Evolutionary conservation across 2,888 invertebrate genomes (phyloP), one percentile per base, ranked within the genome.

Genomic region (Trichacis sp.): DNA sequence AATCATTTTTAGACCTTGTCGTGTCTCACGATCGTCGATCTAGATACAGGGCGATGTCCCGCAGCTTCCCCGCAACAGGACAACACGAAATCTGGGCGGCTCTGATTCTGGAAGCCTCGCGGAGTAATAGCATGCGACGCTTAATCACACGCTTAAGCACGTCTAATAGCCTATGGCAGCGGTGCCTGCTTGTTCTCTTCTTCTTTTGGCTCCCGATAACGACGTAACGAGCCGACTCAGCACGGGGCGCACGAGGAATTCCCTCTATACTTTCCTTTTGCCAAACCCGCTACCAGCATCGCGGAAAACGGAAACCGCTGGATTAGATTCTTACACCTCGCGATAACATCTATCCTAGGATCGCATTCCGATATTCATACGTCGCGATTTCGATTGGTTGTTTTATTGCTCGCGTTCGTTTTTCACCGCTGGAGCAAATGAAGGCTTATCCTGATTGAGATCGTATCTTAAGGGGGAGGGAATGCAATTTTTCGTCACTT

Each of bases 311-410:
- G 58, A 58, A 62, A 62, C 62, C 36, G 50, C 40, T 30, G 45
- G 65, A 66, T 66, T 66, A 66, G 52, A 49, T 47, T 54, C 52
- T 58, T 66, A 62, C 66, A 58, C 55, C 60, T 58, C 51, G 4
- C 24, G 61, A 61, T 57, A 65, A 50, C 46, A 66, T 62, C 66
- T 33, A 24, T 9, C 9, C 33, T 6, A 48, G 19, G 19, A 52
- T 42, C 12, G 18, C n/a, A 40, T 24, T 36, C 19, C 20, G 51
- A 57, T 63, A 56, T 57, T 57, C 47, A 64, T 64, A 60, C 53
- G 52, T 64, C 55, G 55, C 56, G 52, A 46, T 6, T 40, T 17
- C 19, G 12, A 2, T 6, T 3, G 11, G 33, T 11, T 3, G 14
- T 40, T 40, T 40, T 40, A 15, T 14, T 40, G 2, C 12, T 14